phyloP scores from a whole-genome alignment of 2,113 vertebrate species.

The Melospiza georgiana region DNA sequence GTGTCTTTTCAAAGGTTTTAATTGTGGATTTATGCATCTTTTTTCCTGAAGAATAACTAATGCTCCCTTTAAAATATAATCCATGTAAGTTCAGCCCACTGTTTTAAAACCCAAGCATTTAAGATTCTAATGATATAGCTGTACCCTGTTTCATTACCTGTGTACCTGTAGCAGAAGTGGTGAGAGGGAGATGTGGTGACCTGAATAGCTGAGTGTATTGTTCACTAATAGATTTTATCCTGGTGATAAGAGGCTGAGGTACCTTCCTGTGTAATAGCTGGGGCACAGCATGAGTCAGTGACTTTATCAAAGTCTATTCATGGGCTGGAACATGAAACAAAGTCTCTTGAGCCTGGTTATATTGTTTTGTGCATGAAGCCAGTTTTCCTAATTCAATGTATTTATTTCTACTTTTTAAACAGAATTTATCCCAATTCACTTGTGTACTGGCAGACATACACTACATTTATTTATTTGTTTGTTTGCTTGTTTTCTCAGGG shows the following conservation, averaged over 20 bases:
- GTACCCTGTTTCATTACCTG: not conserved
- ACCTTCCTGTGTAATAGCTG: not conserved
- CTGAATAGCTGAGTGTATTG: not conserved
- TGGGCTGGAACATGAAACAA: not conserved
- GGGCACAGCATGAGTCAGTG: not conserved
- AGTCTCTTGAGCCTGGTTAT: not conserved
- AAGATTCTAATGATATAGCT: not conserved
- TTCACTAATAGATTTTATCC: not conserved
- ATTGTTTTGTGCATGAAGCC: not conserved
- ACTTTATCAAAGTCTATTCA: not conserved
- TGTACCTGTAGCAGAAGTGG: not conserved
- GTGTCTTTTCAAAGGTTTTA: not conserved
- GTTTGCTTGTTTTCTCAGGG: not conserved
- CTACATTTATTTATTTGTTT: not conserved
- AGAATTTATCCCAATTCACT: not conserved
- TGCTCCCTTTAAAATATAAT: not conserved
- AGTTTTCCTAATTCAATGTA: not conserved
- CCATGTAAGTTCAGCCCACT: not conserved
- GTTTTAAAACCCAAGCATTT: not conserved
- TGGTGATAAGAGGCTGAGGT: not conserved
- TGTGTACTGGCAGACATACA: not conserved
- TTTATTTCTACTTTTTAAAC: not conserved
- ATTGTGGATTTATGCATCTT: not conserved
- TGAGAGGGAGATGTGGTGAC: not conserved
- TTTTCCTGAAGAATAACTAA: not conserved